A percentile compares a stretch with the other conserved stretches of the same genome.
Conservation (phyloP, 2,888 invertebrate species). For the Scaptomyza polygonia region DNA sequence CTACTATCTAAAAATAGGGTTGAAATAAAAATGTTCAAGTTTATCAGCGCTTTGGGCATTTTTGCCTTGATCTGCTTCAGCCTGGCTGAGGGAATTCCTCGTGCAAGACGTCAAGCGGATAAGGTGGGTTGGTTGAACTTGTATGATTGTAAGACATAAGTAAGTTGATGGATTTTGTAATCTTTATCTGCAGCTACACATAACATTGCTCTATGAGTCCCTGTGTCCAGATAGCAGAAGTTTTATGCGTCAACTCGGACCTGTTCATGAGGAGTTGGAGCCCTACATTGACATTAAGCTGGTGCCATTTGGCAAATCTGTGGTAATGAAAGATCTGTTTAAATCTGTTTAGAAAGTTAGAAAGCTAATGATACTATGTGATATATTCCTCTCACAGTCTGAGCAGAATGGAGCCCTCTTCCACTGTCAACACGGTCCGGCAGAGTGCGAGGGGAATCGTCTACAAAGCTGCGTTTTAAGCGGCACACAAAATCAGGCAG, state of each 20-base stretch:
- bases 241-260: conserved; percentile 86
- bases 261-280: conserved; percentile 85
- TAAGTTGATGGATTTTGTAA: not conserved
- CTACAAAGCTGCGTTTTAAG: conserved; percentile 87
- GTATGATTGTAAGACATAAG: not conserved
- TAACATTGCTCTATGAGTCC: conserved; percentile 87
- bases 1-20: not conserved
- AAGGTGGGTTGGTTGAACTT: conserved; percentile 37
- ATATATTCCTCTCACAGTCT: conserved; percentile 62
- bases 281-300: conserved; percentile 85
- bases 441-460: conserved; percentile 87
- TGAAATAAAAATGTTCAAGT: conserved; percentile 36
- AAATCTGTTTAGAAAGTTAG: not conserved
- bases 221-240: conserved; percentile 87
- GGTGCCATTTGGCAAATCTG: conserved; percentile 88
- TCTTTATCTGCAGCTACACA: conserved; percentile 83
- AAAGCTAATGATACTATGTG: not conserved
- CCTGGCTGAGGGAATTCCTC: conserved; percentile 31
- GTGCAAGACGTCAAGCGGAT: conserved; percentile 42
- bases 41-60: conserved; percentile 27
- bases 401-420: conserved; percentile 84
- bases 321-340: conserved; percentile 85
- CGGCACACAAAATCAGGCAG: conserved; percentile 81
- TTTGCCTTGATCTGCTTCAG: conserved; percentile 36
- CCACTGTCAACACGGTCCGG: conserved; percentile 87